These are phyloP conservation scores for Myodes glareolus DNA, from an alignment of 2,113 vertebrate genomes.

Conservation along the genomic window DNA sequence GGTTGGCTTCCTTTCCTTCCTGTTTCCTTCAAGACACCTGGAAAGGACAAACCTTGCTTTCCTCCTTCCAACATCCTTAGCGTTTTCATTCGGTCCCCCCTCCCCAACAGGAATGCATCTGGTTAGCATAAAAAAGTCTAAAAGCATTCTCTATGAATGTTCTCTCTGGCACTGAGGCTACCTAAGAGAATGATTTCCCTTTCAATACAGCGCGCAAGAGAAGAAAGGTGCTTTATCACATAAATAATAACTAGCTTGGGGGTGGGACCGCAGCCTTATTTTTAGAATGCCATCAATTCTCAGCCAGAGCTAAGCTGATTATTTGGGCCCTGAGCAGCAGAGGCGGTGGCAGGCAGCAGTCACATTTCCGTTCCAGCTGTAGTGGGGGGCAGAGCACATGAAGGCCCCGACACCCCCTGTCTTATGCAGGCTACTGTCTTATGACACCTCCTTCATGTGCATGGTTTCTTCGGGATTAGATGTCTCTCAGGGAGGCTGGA, in stretches of 20 bases:
- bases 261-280: constrained; percentile 41
- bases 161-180: constrained; percentile 2
- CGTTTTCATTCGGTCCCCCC: constrained; percentile 31
- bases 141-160: constrained; percentile 28
- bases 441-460: not conserved
- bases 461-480: not conserved
- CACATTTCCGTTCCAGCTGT: not conserved
- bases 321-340: not conserved
- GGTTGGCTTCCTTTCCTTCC: not conserved
- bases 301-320: not conserved
- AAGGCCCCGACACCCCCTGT: accelerated
- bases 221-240: constrained; percentile 54
- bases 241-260: constrained; percentile 64
- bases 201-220: constrained; percentile 27
- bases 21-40: constrained; percentile 10
- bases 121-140: constrained; percentile 30
- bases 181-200: constrained; percentile 42
- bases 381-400: not conserved
- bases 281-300: constrained; percentile 58
- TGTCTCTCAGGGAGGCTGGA: not conserved
- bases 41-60: not conserved
- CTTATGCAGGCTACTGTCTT: not conserved
- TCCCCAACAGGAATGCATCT: not conserved
- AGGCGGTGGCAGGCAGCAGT: not conserved
- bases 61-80: not conserved